A percentile compares a stretch with the other conserved stretches of the same genome.
Evolutionary conservation across 2,888 invertebrate genomes (phyloP).

Genomic region (Sinotaia quadrata): DNA sequence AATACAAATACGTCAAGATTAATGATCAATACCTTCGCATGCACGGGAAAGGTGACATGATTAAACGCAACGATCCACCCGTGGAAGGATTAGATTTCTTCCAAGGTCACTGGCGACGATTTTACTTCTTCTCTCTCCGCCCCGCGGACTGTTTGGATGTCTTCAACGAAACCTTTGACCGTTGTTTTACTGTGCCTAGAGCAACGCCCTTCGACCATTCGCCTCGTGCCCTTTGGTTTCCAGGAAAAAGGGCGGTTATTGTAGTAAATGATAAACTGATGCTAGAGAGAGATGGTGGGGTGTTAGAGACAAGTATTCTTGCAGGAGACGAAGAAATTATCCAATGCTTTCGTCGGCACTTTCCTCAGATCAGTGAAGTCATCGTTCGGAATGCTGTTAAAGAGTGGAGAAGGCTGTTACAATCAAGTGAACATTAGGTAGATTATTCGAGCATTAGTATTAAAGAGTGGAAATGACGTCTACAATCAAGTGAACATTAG

Average conservation of each 20-base stretch:
- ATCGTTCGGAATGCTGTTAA: not conserved
- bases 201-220: constrained; percentile 33
- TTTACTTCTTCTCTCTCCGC: constrained; percentile 34
- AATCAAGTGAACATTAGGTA: too few relatives aligned
- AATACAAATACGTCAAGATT: constrained; percentile 41
- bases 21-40: constrained; percentile 38
- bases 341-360: not conserved
- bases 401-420: too few relatives aligned
- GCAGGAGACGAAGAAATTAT: constrained; percentile 4
- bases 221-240: constrained; percentile 33
- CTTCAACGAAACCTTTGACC: constrained; percentile 37
- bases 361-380: not conserved
- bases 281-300: constrained; percentile 32
- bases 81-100: constrained; percentile 27
- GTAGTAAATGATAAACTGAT: constrained; percentile 35
- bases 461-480: too few relatives aligned
- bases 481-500: too few relatives aligned
- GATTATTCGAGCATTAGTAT: too few relatives aligned
- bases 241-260: constrained; percentile 32
- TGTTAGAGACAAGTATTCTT: constrained; percentile 17
- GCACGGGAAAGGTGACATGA: constrained; percentile 39
- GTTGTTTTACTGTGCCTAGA: constrained; percentile 28
- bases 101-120: constrained; percentile 37
- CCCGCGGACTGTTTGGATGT: constrained; percentile 23
- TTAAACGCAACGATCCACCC: constrained; percentile 23